Base-by-base conservation (phyloP, 2,888 invertebrate species). In the Ophion slaviceki region DNA sequence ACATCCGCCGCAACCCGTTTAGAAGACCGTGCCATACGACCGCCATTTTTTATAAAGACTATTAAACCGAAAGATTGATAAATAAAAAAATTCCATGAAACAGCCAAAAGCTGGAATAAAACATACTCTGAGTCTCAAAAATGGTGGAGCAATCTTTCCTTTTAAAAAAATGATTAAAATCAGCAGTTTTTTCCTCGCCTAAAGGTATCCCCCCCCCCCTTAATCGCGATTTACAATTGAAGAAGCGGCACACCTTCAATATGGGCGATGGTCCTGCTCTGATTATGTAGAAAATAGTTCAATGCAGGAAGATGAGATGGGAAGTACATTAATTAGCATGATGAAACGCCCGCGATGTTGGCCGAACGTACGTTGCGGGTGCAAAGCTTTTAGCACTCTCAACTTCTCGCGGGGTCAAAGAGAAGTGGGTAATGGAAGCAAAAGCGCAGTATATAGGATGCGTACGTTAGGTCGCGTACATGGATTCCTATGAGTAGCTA, bases 331-430 rank as follows among this genome's bases (percentile, higher is more conserved):
- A 57, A 79, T 79, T 71, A 80, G 47, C 32, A 67, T 74, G 72
- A 72, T 40, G 47, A 74, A 74, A 57, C 20, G 59, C 14, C 24
- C 20, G 24, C 57, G 32, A 45, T 66, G 64, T 67, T 76, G 71
- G 80, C 67, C 68, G 47, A 70, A 77, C 68, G 80, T 76, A 59
- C 67, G 40, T 80, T 76, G 74, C 64, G 76, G 85, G 82, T 80
- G 85, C 82, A 66, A 85, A 83, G 85, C 85, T 86, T 86, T 86
- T 86, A 86, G 85, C 80, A 83, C 76, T 53, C 77, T 72, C 82
- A 67, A 66, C 24, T 66, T 75, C 76, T 66, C 57, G 59, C 79
- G 71, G 82, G 85, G 85, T 86, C 85, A 86, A 83, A 86, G 85
- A 77, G 85, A 86, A 80, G 71, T 68, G 85, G 83, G 75, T 86